phyloP scores from a whole-genome alignment of 2,113 vertebrate species.

The Mellivora capensis region DNA sequence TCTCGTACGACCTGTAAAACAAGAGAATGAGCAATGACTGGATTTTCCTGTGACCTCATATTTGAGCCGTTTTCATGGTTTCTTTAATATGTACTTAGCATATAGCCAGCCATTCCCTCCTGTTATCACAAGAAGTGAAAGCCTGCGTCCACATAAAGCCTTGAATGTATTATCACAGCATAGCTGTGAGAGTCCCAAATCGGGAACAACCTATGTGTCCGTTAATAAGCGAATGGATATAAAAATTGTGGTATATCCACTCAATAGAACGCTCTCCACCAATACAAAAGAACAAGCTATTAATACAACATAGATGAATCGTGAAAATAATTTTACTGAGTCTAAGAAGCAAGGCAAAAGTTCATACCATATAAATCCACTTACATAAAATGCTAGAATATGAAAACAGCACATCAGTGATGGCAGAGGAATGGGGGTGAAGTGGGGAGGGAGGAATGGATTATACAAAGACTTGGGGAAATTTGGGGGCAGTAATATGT shows the following conservation, averaged over 20 bases:
- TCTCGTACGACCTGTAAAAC: neutral
- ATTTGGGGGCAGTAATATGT: neutral
- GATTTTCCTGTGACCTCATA: neutral
- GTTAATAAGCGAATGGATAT: neutral
- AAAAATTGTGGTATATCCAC: neutral
- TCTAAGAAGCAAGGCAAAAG: neutral
- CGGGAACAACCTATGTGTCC: neutral
- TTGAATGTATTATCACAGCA: neutral
- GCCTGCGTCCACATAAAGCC: neutral
- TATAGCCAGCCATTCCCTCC: neutral
- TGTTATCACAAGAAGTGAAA: neutral
- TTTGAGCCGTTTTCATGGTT: neutral
- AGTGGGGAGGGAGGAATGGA: neutral
- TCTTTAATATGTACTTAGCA: neutral
- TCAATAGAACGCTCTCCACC: neutral
- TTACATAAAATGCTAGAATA: neutral
- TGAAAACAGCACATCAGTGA: neutral
- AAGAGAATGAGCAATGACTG: neutral
- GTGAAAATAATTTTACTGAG: neutral
- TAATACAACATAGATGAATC: neutral
- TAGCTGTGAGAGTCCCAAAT: neutral
- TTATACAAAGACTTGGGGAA: neutral
- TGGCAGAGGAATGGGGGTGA: neutral
- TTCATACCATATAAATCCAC: neutral
- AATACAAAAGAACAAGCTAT: neutral